Conservation (phyloP, 53 echinoderm and acorn worm species). For the Holothuria scabra region DNA sequence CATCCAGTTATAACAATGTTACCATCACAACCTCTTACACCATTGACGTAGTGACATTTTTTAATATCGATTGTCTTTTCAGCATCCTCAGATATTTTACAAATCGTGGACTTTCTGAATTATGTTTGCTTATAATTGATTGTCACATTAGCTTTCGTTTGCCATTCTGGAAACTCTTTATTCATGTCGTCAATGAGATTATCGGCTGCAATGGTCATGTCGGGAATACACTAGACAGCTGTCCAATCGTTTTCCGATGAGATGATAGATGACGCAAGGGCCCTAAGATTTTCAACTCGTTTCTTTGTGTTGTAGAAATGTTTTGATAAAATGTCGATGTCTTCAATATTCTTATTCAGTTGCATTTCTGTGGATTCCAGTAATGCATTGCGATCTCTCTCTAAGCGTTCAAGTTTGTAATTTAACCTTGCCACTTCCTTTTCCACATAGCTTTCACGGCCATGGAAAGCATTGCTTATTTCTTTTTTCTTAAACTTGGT, state of each 20-base stretch:
- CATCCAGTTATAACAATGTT: too few species aligned
- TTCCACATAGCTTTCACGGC: not conserved
- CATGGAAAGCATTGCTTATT: not conserved
- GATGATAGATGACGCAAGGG: not conserved
- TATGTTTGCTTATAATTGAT: not conserved
- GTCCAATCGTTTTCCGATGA: not conserved
- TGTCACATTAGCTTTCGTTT: not conserved
- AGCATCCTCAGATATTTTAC: too few species aligned
- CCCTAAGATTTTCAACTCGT: not conserved
- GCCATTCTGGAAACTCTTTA: not conserved
- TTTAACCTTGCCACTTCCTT: not conserved
- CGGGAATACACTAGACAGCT: slow-evolving; percentile 15
- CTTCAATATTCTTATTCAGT: not conserved
- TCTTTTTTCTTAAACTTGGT: not conserved
- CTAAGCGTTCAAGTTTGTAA: not conserved
- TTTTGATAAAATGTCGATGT: not conserved
- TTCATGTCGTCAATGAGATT: slow-evolving; percentile 10
- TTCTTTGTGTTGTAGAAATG: not conserved
- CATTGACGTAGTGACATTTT: too few species aligned
- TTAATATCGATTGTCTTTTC: too few species aligned
- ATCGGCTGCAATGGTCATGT: not conserved
- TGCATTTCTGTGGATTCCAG: not conserved
- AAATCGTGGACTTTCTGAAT: too few species aligned
- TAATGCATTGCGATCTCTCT: not conserved
- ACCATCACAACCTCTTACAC: too few species aligned